Conservation (phyloP, 2,797 vertebrate species). For the Melanotaenia trifasciata region DNA sequence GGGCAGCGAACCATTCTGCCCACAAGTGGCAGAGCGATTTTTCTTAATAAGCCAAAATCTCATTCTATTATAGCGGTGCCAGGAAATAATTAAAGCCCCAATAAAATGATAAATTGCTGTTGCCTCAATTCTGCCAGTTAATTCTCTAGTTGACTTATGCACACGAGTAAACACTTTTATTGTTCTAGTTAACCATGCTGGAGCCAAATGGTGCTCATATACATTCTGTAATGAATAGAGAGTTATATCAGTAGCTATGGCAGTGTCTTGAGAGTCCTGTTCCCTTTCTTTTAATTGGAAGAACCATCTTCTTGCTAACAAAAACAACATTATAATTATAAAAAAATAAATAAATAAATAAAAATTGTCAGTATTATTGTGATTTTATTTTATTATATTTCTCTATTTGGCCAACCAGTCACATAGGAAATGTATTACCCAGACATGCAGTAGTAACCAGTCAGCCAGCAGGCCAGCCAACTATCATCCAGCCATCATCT, state of each 20-base stretch:
- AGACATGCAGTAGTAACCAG: constrained; percentile 33
- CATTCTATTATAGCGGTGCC: constrained; percentile 4
- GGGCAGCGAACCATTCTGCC: constrained; percentile 7
- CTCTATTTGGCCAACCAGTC: constrained; percentile 7
- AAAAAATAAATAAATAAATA: constrained; percentile 6
- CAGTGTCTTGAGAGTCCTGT: not conserved
- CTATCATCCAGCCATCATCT: constrained; percentile 50
- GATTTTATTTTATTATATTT: not conserved
- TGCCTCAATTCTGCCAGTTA: not conserved
- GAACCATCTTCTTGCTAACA: not conserved
- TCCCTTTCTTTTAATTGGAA: constrained; percentile 1
- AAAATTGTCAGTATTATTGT: not conserved
- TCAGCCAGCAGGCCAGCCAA: constrained; percentile 35
- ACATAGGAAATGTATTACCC: constrained; percentile 13
- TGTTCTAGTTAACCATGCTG: not conserved
- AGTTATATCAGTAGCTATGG: too few relatives aligned
- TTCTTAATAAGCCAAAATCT: constrained; percentile 27
- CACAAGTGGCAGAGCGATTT: constrained; percentile 8
- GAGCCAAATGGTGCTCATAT: not conserved
- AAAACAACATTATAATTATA: not conserved
- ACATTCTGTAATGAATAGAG: constrained; percentile 4
- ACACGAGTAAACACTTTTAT: not conserved
- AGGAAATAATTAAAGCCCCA: constrained; percentile 31
- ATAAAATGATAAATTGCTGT: constrained; percentile 26
- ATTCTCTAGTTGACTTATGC: not conserved